These are phyloP conservation scores for Heliconius congener DNA, from an alignment of 1,140 invertebrate species.

Conservation along the genomic window DNA sequence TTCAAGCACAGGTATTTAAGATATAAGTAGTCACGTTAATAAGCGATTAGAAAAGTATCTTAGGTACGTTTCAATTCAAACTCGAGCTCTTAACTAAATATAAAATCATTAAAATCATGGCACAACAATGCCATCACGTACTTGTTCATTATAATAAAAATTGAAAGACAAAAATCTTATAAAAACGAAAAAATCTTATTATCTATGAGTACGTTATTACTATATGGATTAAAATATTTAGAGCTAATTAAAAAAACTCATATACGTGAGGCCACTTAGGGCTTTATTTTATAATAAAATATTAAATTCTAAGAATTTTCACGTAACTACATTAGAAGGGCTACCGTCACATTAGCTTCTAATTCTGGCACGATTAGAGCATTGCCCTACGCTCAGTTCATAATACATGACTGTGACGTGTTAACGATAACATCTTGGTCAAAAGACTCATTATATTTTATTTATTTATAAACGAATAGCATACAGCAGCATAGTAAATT, in stretches of 20 bases:
- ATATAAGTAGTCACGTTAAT: too few species aligned
- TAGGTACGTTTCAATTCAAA: too few species aligned
- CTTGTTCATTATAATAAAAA: too few species aligned
- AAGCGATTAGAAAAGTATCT: too few species aligned
- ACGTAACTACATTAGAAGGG: neutral
- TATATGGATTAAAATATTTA: neutral
- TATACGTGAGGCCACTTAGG: neutral
- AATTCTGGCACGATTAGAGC: conserved; percentile 6
- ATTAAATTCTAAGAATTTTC: neutral
- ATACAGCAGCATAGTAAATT: neutral
- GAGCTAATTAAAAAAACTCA: neutral
- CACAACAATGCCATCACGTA: too few species aligned
- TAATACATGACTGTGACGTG: neutral
- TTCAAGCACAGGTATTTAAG: too few species aligned
- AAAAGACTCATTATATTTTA: conserved; percentile 11
- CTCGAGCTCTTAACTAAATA: too few species aligned
- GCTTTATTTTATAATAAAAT: neutral
- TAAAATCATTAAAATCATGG: too few species aligned
- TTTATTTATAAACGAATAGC: conserved; percentile 1
- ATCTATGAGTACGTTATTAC: too few species aligned
- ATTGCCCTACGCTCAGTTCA: conserved; percentile 10
- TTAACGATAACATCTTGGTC: conserved; percentile 2
- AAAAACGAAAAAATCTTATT: too few species aligned
- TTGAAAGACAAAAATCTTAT: too few species aligned
- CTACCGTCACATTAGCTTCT: neutral